phyloP scores from a whole-genome alignment of 2,113 vertebrate genomes.

The Cyanoramphus novaezelandiae region DNA sequence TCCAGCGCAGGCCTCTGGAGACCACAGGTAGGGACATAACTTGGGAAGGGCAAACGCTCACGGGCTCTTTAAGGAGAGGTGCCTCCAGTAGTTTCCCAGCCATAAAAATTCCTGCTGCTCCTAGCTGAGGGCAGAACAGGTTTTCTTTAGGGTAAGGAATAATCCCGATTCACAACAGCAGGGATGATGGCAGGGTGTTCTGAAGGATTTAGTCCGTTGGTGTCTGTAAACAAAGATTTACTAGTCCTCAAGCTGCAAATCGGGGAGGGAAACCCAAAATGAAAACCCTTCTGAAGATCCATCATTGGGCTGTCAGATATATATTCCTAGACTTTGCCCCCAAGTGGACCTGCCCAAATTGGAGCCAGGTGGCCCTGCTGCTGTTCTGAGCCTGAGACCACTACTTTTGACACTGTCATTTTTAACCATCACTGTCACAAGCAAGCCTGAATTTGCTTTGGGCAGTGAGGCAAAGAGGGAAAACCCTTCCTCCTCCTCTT shows the following conservation, averaged over 20 bases:
- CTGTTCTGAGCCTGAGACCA: background rate
- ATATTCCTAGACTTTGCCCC: background rate
- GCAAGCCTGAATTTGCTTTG: background rate
- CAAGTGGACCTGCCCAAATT: background rate
- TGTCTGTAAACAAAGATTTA: background rate
- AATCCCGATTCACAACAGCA: background rate
- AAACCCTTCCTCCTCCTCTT: background rate
- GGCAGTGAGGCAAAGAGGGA: background rate
- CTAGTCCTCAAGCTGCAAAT: background rate
- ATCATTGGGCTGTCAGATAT: background rate
- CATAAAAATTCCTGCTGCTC: background rate
- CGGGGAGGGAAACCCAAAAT: background rate
- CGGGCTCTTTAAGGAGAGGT: fast-evolving
- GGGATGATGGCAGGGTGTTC: background rate
- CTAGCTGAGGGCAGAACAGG: background rate
- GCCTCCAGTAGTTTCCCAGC: background rate
- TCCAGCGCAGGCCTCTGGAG: background rate
- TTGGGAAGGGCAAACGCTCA: background rate
- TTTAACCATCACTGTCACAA: background rate
- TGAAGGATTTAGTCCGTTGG: background rate
- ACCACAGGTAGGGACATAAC: fast-evolving
- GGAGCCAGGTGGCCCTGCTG: background rate
- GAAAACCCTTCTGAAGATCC: background rate
- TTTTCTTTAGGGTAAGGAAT: background rate
- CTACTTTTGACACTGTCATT: background rate